These are phyloP conservation scores for Lathamus discolor DNA, from an alignment of 2,113 vertebrate species.

Conservation along the genomic window DNA sequence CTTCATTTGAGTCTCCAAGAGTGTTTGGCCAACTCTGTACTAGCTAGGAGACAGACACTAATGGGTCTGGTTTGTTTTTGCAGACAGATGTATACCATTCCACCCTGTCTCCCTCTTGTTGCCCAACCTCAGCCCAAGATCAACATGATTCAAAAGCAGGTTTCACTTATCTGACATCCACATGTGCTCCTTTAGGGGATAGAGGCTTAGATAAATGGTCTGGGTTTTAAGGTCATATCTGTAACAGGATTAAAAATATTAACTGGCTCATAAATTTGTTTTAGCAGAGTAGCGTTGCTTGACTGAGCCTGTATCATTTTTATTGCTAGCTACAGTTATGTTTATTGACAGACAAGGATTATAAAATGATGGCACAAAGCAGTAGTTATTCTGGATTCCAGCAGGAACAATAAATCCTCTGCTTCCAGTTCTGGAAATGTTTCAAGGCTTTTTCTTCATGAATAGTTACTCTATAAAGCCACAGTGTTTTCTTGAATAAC, in stretches of 20 bases:
- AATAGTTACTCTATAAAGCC: conserved; percentile 46
- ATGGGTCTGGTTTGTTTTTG: conserved; percentile 6
- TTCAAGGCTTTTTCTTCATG: conserved; percentile 67
- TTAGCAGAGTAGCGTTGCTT: conserved; percentile 25
- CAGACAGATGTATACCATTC: not conserved
- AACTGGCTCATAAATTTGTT: conserved; percentile 58
- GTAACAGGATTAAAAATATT: conserved; percentile 68
- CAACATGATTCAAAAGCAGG: conserved; percentile 30
- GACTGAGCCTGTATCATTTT: conserved; percentile 58
- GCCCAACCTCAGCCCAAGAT: conserved; percentile 5
- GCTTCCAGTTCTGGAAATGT: conserved; percentile 58
- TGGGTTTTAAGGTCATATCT: conserved; percentile 50
- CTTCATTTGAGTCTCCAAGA: not conserved
- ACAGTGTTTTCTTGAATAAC: conserved; percentile 14
- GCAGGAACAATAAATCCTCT: conserved; percentile 68
- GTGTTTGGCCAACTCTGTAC: not conserved
- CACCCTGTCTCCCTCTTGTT: conserved; percentile 1
- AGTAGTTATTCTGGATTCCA: conserved; percentile 65
- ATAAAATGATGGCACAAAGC: conserved; percentile 69
- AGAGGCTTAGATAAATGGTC: conserved; percentile 43
- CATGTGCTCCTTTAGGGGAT: conserved; percentile 16
- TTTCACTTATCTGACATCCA: conserved; percentile 42
- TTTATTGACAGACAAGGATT: conserved; percentile 71
- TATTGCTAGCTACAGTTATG: conserved; percentile 62
- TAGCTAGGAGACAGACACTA: not conserved